Base-by-base conservation (phyloP, 2,113 vertebrate genomes). In the Proteles cristata region DNA sequence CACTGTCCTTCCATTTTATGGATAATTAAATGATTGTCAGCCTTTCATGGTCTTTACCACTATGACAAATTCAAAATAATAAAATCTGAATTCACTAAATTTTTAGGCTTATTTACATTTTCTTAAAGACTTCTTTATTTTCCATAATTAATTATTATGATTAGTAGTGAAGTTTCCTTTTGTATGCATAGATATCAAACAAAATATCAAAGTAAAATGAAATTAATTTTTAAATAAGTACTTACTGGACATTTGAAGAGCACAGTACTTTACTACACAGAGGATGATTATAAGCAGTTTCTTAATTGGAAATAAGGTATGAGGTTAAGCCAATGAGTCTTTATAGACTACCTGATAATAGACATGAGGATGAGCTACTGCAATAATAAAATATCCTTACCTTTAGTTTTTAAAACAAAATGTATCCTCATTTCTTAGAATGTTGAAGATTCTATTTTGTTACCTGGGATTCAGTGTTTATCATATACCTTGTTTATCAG, bases 21-120 rank as follows among this genome's bases (percentile, higher is more conserved):
- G 43, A 39, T 79, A 80, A 63, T 26, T 69, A 45, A 88, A 35
- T 9, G 1, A 88, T 10, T 63, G 7, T 83, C 69, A 61, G 6
- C 28, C 7, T 88, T 84, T 95, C 39, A 48, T 31, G 12, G 9
- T 48, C 35, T 85, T 79, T 95, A 39, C 6, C 11, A 19, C 4
- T 35, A 25, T 48, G 2, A 33, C 31, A 92, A 83, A 79, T 4
- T 66, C 71, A 48, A 26, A 77, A 68, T 5, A n/a, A 86, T 31
- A 76, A 93, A 86, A 90, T 91, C 61, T 83, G 23, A 82, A 65
- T 94, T 97, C 74, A 79, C 45, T 23, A 92, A 48, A 50, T 21
- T 58, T 58, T 23, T 45, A 83, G 31, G 17, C 5, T 35, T 79
- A 69, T 55, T 21, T 66, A 53, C 48, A 65, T 53, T 94, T 94